phyloP scores from a whole-genome alignment of 2,113 vertebrate species.

The Notothenia coriiceps region DNA sequence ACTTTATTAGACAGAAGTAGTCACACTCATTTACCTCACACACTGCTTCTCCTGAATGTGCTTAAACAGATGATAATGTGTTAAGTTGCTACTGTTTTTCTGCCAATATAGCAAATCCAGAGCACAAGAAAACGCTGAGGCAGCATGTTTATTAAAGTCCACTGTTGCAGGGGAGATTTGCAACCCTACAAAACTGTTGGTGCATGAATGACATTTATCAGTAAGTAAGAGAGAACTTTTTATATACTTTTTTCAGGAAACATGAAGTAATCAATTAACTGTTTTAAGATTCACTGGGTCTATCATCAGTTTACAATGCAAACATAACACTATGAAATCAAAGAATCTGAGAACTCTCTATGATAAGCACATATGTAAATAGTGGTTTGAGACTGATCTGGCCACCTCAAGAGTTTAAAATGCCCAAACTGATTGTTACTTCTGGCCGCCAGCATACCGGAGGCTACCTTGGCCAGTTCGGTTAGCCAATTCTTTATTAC shows the following conservation, averaged over 20 bases:
- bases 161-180: background rate
- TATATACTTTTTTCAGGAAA: slow-evolving; percentile 1
- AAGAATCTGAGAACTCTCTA: background rate
- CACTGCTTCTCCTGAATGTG: slow-evolving; percentile 1
- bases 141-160: slow-evolving; percentile 21
- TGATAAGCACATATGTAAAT: background rate
- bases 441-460: too few species aligned
- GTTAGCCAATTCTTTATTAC: background rate
- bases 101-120: background rate
- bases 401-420: background rate
- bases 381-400: background rate
- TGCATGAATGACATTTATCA: background rate
- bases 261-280: slow-evolving; percentile 30
- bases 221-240: slow-evolving; percentile 2
- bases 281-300: background rate
- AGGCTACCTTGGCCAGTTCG: too few species aligned
- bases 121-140: slow-evolving; percentile 18
- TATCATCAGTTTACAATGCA: background rate
- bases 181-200: background rate
- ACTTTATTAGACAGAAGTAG: slow-evolving; percentile 8
- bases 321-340: background rate
- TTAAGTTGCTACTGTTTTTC: background rate
- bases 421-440: background rate
- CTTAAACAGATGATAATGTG: slow-evolving; percentile 23
- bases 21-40: slow-evolving; percentile 3